Conservation (phyloP, 2,888 invertebrate genomes). For the Hydroisotoma schaefferi region DNA sequence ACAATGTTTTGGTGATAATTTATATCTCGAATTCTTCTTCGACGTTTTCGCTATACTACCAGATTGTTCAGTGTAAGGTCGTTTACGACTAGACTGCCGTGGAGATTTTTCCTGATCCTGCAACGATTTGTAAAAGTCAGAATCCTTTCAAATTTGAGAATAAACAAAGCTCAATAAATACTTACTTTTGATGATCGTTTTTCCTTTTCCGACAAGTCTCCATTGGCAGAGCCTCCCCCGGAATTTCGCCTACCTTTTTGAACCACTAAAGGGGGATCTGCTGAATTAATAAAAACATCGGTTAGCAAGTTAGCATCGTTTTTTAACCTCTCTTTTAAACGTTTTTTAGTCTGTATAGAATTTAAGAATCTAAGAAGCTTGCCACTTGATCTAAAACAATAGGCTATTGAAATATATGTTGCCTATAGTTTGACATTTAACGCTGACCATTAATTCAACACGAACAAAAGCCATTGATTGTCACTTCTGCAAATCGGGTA, state of each 20-base stretch:
- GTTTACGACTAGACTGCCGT: constrained; percentile 5
- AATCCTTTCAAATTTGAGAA: background rate
- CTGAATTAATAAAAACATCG: no score
- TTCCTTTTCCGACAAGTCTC: background rate
- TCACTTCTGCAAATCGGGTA: no score
- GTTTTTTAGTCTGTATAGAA: no score
- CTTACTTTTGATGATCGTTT: constrained; percentile 5
- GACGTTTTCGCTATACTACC: background rate
- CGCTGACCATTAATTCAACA: no score
- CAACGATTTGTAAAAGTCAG: background rate
- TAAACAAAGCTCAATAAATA: no score
- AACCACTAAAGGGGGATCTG: no score
- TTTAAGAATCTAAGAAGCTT: no score
- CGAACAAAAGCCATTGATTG: no score
- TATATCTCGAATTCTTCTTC: constrained; percentile 8
- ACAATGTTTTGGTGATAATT: constrained; percentile 6
- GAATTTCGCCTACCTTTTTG: no score
- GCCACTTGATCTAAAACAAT: background rate
- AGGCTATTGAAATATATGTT: background rate
- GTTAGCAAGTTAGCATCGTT: no score
- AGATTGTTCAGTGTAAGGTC: background rate
- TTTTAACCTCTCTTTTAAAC: no score
- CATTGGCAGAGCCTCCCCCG: background rate
- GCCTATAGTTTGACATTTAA: no score
- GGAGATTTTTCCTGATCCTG: constrained; percentile 4